Conservation (phyloP, 2,113 vertebrate genomes). For the Grammomys dolichurus region DNA sequence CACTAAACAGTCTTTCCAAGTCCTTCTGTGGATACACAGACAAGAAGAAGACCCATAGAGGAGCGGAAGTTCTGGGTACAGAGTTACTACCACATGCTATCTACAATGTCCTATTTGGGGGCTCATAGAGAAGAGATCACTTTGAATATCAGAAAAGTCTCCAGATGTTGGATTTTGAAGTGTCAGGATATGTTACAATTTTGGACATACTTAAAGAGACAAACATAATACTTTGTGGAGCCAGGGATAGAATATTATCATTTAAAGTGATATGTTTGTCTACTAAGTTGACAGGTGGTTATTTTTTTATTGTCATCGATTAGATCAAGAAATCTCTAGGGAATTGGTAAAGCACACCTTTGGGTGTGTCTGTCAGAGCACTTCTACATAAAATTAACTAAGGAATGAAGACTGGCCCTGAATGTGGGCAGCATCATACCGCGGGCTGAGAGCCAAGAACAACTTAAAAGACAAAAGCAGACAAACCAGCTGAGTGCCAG, state of each 20-base stretch:
- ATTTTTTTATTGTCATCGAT: neutral
- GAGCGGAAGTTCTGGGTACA: neutral
- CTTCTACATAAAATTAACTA: neutral
- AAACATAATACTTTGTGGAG: neutral
- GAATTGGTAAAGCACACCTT: neutral
- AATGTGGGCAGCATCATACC: neutral
- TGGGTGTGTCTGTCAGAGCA: neutral
- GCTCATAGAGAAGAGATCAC: neutral
- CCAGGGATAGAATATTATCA: neutral
- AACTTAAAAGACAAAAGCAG: neutral
- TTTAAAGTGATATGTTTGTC: neutral
- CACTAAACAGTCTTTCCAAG: neutral
- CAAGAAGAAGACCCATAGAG: neutral
- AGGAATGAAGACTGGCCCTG: neutral
- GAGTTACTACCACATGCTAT: neutral
- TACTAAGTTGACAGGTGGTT: neutral
- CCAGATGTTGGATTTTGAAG: neutral
- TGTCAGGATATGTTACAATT: neutral
- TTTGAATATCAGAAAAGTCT: neutral
- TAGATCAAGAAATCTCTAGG: neutral
- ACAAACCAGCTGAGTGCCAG: neutral
- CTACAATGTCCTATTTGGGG: neutral
- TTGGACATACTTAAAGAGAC: neutral
- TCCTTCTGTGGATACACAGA: neutral
- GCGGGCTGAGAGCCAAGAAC: neutral